A percentile compares a stretch with the other conserved stretches of the same genome.
Conservation (phyloP, 2,113 vertebrate genomes). For the Hippocampus abdominalis region DNA sequence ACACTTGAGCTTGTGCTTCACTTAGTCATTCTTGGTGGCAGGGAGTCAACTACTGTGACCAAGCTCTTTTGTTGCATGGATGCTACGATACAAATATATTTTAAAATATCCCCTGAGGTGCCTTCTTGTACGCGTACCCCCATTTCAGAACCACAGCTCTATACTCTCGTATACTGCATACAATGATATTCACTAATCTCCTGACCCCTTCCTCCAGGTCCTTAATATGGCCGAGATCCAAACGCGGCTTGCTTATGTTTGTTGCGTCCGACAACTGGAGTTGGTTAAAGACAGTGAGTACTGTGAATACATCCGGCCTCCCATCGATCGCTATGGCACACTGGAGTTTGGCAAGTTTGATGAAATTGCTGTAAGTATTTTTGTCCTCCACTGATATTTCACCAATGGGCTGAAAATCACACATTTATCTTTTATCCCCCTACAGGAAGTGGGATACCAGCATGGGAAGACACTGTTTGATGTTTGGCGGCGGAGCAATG, state of each 20-base stretch:
- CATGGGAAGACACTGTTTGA: slow-evolving; percentile 87
- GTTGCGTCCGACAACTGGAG: slow-evolving; percentile 91
- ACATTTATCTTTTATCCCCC: not conserved
- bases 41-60: too few relatives aligned
- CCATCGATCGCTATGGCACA: slow-evolving; percentile 86
- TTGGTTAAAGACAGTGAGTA: slow-evolving; percentile 85
- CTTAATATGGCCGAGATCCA: slow-evolving; percentile 97
- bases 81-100: too few relatives aligned
- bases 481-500: slow-evolving; percentile 83
- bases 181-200: not conserved
- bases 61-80: too few relatives aligned
- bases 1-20: too few relatives aligned
- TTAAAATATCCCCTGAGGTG: too few relatives aligned
- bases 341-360: slow-evolving; percentile 90
- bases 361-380: slow-evolving; percentile 85
- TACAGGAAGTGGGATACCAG: slow-evolving; percentile 89
- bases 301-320: slow-evolving; percentile 89
- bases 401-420: not conserved
- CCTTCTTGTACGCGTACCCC: too few relatives aligned
- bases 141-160: too few relatives aligned
- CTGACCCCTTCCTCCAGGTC: slow-evolving; percentile 70
- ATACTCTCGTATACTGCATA: too few relatives aligned
- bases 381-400: not conserved
- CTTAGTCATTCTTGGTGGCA: too few relatives aligned
- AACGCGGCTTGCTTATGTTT: slow-evolving; percentile 88